A percentile compares a stretch with the other conserved stretches of the same genome.
phyloP scores from a whole-genome alignment of 2,888 invertebrate genomes.

The Rhagium mordax region DNA sequence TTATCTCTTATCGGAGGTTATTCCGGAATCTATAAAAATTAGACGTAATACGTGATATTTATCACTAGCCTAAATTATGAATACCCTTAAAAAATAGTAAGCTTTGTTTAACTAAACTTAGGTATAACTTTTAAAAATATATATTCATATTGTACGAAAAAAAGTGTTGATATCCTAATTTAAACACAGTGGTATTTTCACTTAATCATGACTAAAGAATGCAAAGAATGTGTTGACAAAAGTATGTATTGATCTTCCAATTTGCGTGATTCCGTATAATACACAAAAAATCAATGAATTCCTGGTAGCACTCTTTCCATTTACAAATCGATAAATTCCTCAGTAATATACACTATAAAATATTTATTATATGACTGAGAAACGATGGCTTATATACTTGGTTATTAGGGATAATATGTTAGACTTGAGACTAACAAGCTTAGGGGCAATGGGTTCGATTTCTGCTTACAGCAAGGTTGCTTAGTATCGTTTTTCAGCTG shows the following conservation, averaged over 20 bases:
- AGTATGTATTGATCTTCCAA: conserved; percentile 56
- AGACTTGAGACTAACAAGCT: no score
- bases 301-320: conserved; percentile 52
- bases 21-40: background rate
- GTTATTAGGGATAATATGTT: no score
- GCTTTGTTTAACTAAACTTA: background rate
- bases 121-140: no score
- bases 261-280: conserved; percentile 56
- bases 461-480: no score
- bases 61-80: background rate
- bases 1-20: background rate
- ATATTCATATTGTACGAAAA: background rate
- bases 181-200: conserved; percentile 25
- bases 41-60: background rate
- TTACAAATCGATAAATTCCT: conserved; percentile 59
- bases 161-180: background rate
- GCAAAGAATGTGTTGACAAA: conserved; percentile 46
- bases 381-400: background rate
- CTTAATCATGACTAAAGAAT: conserved; percentile 43
- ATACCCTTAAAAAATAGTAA: background rate
- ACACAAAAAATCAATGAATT: conserved; percentile 59
- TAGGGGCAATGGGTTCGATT: no score
- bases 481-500: no score
- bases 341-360: conserved; percentile 41
- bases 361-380: conserved; percentile 37